A percentile compares a stretch with the other conserved stretches of the same genome.
Evolutionary conservation across 2,888 invertebrate genomes (phyloP).

Genomic region (Melitaea athalia): DNA sequence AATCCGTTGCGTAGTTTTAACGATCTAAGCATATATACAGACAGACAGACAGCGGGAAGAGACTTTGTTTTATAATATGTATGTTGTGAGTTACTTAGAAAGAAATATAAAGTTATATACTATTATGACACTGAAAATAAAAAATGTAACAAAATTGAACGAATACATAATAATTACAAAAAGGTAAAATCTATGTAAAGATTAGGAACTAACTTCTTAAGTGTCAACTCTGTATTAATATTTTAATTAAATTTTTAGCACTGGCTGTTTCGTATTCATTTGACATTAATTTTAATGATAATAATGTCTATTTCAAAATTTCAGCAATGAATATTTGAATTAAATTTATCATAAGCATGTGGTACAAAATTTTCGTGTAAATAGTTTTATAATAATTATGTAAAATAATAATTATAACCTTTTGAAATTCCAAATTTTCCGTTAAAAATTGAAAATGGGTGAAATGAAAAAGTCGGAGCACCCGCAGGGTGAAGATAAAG

Average conservation of each 20-base stretch:
- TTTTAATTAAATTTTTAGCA: neutral
- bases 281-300: neutral
- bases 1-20: no score
- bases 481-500: conserved; percentile 53
- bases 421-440: conserved; percentile 3
- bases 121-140: no score
- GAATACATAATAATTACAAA: no score
- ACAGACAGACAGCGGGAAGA: no score
- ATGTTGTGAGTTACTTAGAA: no score
- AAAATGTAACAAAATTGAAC: no score
- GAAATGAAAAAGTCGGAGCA: conserved; percentile 40
- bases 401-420: neutral
- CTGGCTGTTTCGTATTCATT: neutral
- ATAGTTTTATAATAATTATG: conserved; percentile 6
- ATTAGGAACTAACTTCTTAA: no score
- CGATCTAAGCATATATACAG: no score
- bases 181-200: no score
- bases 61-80: no score
- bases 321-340: neutral
- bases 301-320: neutral
- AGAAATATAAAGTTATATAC: no score
- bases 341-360: conserved; percentile 3
- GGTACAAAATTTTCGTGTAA: conserved; percentile 8
- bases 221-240: neutral
- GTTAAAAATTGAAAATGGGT: conserved; percentile 50